Evolutionary conservation across 2,113 vertebrate genomes (phyloP).

Genomic region (Globicephala melas): DNA sequence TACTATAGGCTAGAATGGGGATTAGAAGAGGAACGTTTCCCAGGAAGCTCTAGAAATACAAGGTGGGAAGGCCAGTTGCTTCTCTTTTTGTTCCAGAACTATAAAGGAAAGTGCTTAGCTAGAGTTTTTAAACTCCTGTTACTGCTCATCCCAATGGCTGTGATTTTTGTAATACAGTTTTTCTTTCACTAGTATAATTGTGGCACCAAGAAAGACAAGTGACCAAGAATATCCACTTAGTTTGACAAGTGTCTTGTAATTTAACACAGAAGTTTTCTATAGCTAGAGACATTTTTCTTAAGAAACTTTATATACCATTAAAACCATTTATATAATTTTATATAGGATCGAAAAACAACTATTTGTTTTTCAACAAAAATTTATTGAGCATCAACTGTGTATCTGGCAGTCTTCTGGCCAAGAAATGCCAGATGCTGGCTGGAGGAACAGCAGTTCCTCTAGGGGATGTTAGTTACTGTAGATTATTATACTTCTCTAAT

Average conservation of each 20-base stretch:
- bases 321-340: neutral
- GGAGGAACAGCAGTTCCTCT: neutral
- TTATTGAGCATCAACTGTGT: neutral
- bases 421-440: neutral
- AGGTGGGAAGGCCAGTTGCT: neutral
- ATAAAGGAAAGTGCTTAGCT: neutral
- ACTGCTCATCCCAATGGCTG: neutral
- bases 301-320: neutral
- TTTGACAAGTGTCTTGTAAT: neutral
- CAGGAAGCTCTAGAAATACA: constrained; percentile 22
- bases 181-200: neutral
- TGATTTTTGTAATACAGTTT: neutral
- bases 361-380: neutral
- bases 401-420: neutral
- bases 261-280: constrained; percentile 1
- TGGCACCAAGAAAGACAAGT: neutral
- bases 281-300: neutral
- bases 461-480: neutral
- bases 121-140: neutral
- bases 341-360: neutral
- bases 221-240: neutral
- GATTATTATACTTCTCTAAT: neutral
- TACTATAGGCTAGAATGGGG: neutral
- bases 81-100: neutral
- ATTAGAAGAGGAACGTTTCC: constrained; percentile 19